These are phyloP conservation scores for Acleris emargana DNA, from an alignment of 2,888 invertebrate genomes.

Conservation along the genomic window DNA sequence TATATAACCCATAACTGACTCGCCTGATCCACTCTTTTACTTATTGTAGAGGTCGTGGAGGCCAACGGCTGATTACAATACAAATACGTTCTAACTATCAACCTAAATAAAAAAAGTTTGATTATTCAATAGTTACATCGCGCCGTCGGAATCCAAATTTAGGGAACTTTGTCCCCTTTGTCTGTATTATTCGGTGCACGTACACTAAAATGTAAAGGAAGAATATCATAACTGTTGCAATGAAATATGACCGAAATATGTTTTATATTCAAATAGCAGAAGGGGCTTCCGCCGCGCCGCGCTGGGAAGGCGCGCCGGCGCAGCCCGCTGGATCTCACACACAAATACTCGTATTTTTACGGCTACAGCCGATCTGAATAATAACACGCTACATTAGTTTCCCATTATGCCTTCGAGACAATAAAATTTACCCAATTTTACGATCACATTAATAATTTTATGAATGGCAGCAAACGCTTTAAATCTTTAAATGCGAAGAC, in stretches of 20 bases:
- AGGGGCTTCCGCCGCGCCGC: conserved; percentile 73
- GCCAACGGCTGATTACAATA: conserved; percentile 39
- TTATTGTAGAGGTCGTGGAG: conserved; percentile 30
- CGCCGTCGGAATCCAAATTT: conserved; percentile 48
- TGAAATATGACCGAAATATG: conserved; percentile 78
- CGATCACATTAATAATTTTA: conserved; percentile 84
- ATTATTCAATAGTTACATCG: conserved; percentile 48
- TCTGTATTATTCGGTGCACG: conserved; percentile 68
- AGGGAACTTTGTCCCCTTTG: conserved; percentile 55
- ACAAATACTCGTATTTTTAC: conserved; percentile 79
- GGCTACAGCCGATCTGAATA: conserved; percentile 81
- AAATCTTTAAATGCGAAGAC: conserved; percentile 73
- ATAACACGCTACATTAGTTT: conserved; percentile 84
- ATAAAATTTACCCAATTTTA: conserved; percentile 84
- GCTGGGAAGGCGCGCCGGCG: conserved; percentile 50
- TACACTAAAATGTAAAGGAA: conserved; percentile 69
- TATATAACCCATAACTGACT: not conserved
- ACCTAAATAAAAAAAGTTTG: conserved; percentile 42
- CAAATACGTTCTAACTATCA: conserved; percentile 42
- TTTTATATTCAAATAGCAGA: conserved; percentile 81
- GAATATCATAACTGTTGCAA: conserved; percentile 80
- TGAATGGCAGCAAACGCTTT: conserved; percentile 81
- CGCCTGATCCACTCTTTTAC: conserved; percentile 9
- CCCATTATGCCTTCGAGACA: conserved; percentile 83
- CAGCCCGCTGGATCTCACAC: conserved; percentile 57